phyloP scores from a whole-genome alignment of 1,140 invertebrate species.

The Acyrthosiphon pisum region DNA sequence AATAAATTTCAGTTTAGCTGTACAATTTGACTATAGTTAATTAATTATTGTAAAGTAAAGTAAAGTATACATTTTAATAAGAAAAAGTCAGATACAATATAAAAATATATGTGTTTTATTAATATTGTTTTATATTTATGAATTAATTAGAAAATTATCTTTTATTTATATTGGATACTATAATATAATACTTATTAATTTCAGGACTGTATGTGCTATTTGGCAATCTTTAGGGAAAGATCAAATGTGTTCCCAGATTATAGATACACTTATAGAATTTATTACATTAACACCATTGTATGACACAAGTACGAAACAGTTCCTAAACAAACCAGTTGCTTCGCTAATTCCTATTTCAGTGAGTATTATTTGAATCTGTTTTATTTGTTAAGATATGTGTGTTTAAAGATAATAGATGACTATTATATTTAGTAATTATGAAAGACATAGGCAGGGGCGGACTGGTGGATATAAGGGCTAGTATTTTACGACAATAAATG shows the following conservation, averaged over 20 bases:
- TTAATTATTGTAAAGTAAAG: not conserved
- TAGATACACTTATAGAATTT: constrained; percentile 46
- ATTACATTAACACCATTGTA: constrained; percentile 53
- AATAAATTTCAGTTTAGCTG: not conserved
- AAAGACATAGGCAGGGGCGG: too few relatives aligned
- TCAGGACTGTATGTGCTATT: constrained; percentile 45
- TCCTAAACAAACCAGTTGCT: constrained; percentile 47
- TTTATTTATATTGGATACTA: not conserved
- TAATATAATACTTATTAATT: not conserved
- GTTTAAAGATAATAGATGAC: too few relatives aligned
- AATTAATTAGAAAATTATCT: not conserved
- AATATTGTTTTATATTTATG: not conserved
- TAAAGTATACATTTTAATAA: not conserved
- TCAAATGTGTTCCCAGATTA: constrained; percentile 8
- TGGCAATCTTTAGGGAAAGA: constrained; percentile 44
- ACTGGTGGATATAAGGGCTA: too few relatives aligned
- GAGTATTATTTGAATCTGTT: not conserved
- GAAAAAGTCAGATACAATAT: not conserved
- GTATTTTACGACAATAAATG: too few relatives aligned
- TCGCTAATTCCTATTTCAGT: constrained; percentile 48
- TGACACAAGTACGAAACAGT: constrained; percentile 44
- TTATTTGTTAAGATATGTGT: not conserved
- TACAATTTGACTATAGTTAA: not conserved
- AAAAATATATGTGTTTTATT: not conserved
- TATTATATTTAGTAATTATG: too few relatives aligned